phyloP scores from a whole-genome alignment of 64 coral and sea anemone species.

The Dendronephthya gigantea region DNA sequence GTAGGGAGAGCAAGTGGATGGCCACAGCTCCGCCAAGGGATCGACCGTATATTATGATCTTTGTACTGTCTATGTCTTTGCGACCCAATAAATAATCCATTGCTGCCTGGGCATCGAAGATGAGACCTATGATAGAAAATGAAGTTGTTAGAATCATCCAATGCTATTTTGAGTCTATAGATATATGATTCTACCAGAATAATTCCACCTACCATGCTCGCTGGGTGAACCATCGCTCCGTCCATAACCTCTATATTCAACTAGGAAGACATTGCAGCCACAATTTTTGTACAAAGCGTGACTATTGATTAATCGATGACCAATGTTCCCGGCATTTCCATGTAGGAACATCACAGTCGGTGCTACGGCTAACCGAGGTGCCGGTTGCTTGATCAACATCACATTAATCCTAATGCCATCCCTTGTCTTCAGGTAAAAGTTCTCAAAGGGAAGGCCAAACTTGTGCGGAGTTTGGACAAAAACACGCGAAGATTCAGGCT shows the following conservation, averaged over 20 bases:
- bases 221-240: conserved; percentile 89
- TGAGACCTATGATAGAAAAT: conserved; percentile 47
- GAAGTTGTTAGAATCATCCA: neutral
- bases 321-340: conserved; percentile 93
- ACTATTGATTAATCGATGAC: conserved; percentile 77
- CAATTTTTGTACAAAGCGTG: conserved; percentile 68
- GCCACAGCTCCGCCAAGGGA: conserved; percentile 93
- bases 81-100: conserved; percentile 76
- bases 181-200: neutral
- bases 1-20: conserved; percentile 55
- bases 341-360: conserved; percentile 84
- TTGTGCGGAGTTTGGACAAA: conserved; percentile 83
- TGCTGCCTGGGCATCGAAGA: conserved; percentile 69
- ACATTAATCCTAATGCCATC: conserved; percentile 86
- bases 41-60: conserved; percentile 88
- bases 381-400: conserved; percentile 75
- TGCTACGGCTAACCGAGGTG: conserved; percentile 55
- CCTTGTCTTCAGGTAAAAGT: conserved; percentile 77
- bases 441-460: conserved; percentile 82
- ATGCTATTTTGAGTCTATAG: neutral
- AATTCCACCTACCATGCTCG: conserved; percentile 64
- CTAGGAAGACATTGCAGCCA: conserved; percentile 82
- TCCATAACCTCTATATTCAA: conserved; percentile 94
- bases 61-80: conserved; percentile 60
- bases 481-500: conserved; percentile 75